phyloP scores from a whole-genome alignment of 2,797 vertebrate genomes.

The Hylomyscus alleni region DNA sequence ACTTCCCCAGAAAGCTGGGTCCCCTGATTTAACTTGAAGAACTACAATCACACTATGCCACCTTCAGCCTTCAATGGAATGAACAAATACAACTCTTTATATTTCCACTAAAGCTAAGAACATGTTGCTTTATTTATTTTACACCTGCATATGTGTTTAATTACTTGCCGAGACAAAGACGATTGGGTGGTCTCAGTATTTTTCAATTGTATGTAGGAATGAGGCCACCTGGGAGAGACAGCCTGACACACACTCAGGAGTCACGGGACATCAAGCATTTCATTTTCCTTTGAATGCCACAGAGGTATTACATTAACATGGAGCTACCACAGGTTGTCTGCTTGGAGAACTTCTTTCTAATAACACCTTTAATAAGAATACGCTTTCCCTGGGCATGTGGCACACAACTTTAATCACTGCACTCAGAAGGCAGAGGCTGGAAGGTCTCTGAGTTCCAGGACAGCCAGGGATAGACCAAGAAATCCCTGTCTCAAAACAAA shows the following conservation, averaged over 20 bases:
- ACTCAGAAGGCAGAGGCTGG: background rate
- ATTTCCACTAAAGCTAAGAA: background rate
- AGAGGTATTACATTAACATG: slow-evolving; percentile 6
- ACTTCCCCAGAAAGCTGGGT: no score
- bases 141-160: background rate
- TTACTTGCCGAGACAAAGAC: background rate
- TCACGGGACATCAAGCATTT: background rate
- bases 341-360: slow-evolving; percentile 78
- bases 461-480: background rate
- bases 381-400: background rate
- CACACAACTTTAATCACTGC: background rate
- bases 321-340: slow-evolving; percentile 71
- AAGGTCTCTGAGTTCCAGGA: background rate
- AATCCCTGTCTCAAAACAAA: background rate
- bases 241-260: background rate
- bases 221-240: slow-evolving; percentile 13
- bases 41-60: background rate
- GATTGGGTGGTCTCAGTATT: background rate
- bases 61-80: slow-evolving; percentile 45
- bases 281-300: background rate
- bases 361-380: slow-evolving; percentile 40
- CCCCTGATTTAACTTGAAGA: background rate
- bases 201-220: background rate
- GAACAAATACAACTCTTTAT: background rate
- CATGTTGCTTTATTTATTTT: background rate